Percentiles rank a stretch among this genome's conserved stretches.
Evolutionary conservation across 2,113 vertebrate genomes (phyloP).

Genomic region (Actenoides lindsayi): DNA sequence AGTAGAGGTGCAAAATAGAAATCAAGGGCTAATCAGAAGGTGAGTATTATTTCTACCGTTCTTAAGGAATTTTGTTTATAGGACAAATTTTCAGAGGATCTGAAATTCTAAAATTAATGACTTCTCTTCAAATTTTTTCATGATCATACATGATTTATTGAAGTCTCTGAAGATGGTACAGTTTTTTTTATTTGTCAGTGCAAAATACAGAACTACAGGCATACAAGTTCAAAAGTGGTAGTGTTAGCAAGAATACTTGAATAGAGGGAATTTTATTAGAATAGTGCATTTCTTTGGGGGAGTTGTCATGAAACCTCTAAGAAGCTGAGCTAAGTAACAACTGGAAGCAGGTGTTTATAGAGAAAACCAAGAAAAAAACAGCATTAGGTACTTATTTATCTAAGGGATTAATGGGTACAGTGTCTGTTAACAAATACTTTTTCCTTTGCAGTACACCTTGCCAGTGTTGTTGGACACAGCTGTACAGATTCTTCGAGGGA

Average conservation of each 20-base stretch:
- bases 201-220: neutral
- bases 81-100: neutral
- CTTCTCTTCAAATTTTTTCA: neutral
- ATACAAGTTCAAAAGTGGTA: neutral
- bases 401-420: neutral
- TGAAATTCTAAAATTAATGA: neutral
- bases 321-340: neutral
- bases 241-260: neutral
- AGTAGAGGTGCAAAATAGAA: neutral
- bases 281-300: neutral
- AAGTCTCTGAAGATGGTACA: neutral
- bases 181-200: neutral
- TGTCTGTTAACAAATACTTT: neutral
- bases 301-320: neutral
- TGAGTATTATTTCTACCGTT: neutral
- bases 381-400: neutral
- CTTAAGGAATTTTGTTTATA: neutral
- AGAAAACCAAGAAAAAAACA: neutral
- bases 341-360: neutral
- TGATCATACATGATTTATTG: neutral
- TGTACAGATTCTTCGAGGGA: constrained; percentile 87
- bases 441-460: constrained; percentile 86
- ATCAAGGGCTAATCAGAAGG: neutral
- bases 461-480: constrained; percentile 84
- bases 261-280: neutral